phyloP scores from a whole-genome alignment of 2,888 invertebrate genomes.

The Serripes groenlandicus region DNA sequence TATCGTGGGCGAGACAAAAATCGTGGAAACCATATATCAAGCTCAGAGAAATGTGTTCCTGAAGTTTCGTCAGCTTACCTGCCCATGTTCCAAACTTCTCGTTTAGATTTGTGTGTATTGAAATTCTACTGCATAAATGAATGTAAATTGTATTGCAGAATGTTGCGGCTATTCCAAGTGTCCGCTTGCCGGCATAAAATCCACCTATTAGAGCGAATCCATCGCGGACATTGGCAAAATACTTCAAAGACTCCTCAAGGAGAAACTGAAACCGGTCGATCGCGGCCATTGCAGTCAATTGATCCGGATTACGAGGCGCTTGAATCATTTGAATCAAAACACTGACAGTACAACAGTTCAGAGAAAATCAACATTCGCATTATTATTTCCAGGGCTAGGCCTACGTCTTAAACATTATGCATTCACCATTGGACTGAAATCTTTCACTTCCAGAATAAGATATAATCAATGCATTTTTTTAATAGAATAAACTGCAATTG shows the following conservation, averaged over 20 bases:
- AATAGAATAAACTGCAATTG: too few species aligned
- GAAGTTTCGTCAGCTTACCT: conserved; percentile 88
- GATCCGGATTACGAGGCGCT: conserved; percentile 1
- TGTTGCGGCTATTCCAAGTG: conserved; percentile 57
- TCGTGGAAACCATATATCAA: background rate
- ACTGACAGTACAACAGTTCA: background rate
- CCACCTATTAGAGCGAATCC: conserved; percentile 79
- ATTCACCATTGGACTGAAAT: too few species aligned
- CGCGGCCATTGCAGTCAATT: conserved; percentile 71
- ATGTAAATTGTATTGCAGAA: conserved; percentile 73
- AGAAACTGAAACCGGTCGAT: conserved; percentile 83
- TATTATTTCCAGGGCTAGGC: too few species aligned
- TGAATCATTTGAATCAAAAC: background rate
- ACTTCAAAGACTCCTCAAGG: conserved; percentile 70
- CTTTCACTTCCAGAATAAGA: too few species aligned
- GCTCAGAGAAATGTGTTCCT: background rate
- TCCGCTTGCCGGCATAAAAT: conserved; percentile 75
- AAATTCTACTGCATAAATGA: conserved; percentile 74
- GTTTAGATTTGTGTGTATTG: conserved; percentile 68
- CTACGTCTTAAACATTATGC: too few species aligned
- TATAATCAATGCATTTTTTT: too few species aligned
- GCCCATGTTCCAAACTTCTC: conserved; percentile 94
- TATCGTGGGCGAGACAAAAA: too few species aligned
- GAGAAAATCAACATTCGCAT: too few species aligned
- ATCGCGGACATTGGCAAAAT: conserved; percentile 76